These are phyloP conservation scores for Dicycla oo DNA, from an alignment of 2,888 invertebrate genomes.

Conservation along the genomic window DNA sequence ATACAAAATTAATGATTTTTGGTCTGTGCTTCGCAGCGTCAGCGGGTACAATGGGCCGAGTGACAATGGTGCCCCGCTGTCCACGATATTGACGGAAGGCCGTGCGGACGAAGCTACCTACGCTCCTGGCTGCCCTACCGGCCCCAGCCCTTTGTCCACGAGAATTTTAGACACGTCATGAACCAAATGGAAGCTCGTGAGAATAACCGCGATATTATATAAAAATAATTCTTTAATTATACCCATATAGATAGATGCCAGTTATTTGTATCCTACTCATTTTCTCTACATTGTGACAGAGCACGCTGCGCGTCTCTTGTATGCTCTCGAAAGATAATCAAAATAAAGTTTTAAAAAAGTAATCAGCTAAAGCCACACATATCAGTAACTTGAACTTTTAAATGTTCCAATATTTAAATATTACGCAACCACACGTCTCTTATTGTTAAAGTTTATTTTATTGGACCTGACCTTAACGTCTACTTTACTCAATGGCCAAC, in stretches of 20 bases:
- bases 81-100: slow-evolving; percentile 88
- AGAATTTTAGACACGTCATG: slow-evolving; percentile 86
- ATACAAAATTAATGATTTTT: slow-evolving; percentile 90
- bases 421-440: slow-evolving; percentile 20
- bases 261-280: slow-evolving; percentile 69
- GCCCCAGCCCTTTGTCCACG: slow-evolving; percentile 79
- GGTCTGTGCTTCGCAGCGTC: slow-evolving; percentile 86
- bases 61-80: slow-evolving; percentile 90
- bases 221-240: slow-evolving; percentile 80
- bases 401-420: slow-evolving; percentile 15
- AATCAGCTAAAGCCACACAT: slow-evolving; percentile 31
- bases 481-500: slow-evolving; percentile 64
- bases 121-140: slow-evolving; percentile 80
- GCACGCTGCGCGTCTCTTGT: neutral
- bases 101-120: slow-evolving; percentile 82
- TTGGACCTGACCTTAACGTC: slow-evolving; percentile 59
- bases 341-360: slow-evolving; percentile 7
- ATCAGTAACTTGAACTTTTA: slow-evolving; percentile 29
- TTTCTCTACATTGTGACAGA: slow-evolving; percentile 66
- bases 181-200: slow-evolving; percentile 82
- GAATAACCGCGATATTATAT: slow-evolving; percentile 80
- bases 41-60: slow-evolving; percentile 82
- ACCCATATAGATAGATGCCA: slow-evolving; percentile 61
- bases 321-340: slow-evolving; percentile 3
- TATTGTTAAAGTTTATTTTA: slow-evolving; percentile 51